Conservation (phyloP, 2,113 vertebrate genomes). For the Orcinus orca region DNA sequence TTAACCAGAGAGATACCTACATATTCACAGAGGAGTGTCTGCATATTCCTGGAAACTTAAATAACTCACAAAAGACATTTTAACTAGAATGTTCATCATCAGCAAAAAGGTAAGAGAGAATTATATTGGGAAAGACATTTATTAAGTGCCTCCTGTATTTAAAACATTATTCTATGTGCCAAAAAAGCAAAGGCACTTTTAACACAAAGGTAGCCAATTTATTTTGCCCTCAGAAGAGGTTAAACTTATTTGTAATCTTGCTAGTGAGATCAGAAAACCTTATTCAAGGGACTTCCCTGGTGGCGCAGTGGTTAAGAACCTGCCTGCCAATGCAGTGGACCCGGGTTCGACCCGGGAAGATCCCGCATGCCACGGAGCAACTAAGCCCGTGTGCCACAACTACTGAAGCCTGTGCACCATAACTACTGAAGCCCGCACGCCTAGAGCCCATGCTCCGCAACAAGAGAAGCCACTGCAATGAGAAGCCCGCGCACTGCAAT, state of each 20-base stretch:
- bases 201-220: neutral
- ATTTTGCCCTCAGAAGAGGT: neutral
- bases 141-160: neutral
- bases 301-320: too few relatives aligned
- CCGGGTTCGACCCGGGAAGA: too few relatives aligned
- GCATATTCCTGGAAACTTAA: neutral
- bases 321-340: too few relatives aligned
- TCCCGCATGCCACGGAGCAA: too few relatives aligned
- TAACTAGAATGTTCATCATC: slow-evolving; percentile 2
- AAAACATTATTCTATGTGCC: neutral
- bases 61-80: slow-evolving; percentile 6
- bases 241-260: neutral
- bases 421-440: too few relatives aligned
- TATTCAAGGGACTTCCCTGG: neutral
- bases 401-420: too few relatives aligned
- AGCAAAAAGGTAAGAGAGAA: neutral
- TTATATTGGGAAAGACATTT: neutral
- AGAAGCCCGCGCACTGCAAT: too few relatives aligned
- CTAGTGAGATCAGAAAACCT: neutral
- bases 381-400: too few relatives aligned
- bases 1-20: neutral
- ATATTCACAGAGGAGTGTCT: neutral
- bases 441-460: too few relatives aligned
- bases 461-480: too few relatives aligned
- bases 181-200: slow-evolving; percentile 11